Evolutionary conservation across 2,797 vertebrate species (phyloP).

Genomic region (Argya squamiceps): DNA sequence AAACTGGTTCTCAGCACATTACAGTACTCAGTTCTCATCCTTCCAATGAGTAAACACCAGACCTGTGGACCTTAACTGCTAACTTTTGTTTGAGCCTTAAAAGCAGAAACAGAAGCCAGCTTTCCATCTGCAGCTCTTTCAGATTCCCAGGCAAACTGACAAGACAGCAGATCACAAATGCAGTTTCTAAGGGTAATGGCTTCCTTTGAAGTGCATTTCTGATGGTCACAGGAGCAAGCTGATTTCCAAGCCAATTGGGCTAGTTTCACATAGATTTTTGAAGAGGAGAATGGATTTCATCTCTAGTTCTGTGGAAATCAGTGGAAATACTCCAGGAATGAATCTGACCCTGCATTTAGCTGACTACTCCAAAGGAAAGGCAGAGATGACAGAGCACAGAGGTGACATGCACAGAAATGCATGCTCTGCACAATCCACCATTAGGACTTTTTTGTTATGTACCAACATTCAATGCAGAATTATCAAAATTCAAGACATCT

Average conservation of each 20-base stretch:
- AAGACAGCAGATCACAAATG: slow-evolving; percentile 38
- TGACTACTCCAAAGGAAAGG: not conserved
- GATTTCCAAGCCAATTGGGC: slow-evolving; percentile 34
- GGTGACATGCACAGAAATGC: not conserved
- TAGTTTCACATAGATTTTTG: slow-evolving; percentile 7
- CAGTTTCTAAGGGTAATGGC: slow-evolving; percentile 20
- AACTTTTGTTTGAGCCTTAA: slow-evolving; percentile 4
- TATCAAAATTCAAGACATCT: not conserved
- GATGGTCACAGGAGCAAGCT: slow-evolving; percentile 20
- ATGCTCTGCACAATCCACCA: accelerated
- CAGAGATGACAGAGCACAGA: not conserved
- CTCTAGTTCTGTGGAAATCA: not conserved
- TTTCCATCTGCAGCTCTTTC: not conserved
- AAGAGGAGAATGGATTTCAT: slow-evolving; percentile 18
- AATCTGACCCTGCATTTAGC: not conserved
- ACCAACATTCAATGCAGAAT: not conserved
- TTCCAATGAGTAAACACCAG: not conserved
- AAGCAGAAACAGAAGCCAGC: not conserved
- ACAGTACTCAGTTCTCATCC: not conserved
- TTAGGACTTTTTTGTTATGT: not conserved
- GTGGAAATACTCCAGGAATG: not conserved
- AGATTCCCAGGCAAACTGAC: slow-evolving; percentile 15
- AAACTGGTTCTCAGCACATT: not conserved
- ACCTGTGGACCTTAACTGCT: not conserved
- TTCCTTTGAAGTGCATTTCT: slow-evolving; percentile 37